Conservation (phyloP, 2,888 invertebrate genomes). For the Galerucella pusilla region DNA sequence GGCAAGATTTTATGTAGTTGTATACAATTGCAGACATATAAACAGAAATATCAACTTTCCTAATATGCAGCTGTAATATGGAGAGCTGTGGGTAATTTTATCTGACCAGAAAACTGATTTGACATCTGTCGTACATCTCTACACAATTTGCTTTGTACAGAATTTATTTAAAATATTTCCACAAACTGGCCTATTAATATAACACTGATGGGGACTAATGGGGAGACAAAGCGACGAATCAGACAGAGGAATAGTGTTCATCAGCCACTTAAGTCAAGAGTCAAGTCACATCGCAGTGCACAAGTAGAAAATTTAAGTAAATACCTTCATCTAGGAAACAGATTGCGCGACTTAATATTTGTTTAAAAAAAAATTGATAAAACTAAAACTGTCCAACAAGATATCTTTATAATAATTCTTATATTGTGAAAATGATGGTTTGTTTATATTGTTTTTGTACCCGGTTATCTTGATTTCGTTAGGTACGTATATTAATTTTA, state of each 20-base stretch:
- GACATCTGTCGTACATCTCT: neutral
- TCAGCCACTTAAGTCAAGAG: slow-evolving; percentile 15
- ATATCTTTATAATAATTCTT: neutral
- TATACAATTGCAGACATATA: no score
- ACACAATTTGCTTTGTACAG: neutral
- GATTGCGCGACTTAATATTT: neutral
- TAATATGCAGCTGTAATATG: no score
- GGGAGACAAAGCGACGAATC: neutral
- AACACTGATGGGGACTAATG: slow-evolving; percentile 1
- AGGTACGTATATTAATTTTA: slow-evolving; percentile 1
- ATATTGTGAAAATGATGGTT: neutral
- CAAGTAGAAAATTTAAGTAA: slow-evolving; percentile 12
- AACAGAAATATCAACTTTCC: no score
- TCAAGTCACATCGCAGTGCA: neutral
- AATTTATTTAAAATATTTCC: neutral
- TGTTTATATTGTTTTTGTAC: neutral
- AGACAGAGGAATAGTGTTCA: slow-evolving; percentile 8
- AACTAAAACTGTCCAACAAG: neutral
- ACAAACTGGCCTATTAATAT: slow-evolving; percentile 5
- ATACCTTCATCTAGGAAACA: neutral
- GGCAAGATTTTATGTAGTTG: no score
- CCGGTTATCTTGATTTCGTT: neutral
- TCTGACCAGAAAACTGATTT: no score
- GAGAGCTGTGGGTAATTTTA: no score
- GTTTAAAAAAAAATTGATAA: neutral